Base-by-base conservation (phyloP, 2,113 vertebrate genomes). In the Silurus glanis region DNA sequence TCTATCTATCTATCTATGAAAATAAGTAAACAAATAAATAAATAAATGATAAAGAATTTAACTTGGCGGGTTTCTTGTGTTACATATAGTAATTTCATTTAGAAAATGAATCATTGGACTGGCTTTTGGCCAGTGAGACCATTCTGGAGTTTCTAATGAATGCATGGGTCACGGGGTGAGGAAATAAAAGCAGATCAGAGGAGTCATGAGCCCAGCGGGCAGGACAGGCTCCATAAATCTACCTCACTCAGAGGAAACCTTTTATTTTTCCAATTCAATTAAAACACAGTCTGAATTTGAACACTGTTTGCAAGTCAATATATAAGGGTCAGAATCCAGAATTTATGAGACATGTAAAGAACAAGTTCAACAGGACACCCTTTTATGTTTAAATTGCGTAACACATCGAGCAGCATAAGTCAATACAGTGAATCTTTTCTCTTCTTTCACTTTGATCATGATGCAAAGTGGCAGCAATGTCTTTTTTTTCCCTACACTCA, bases 181-280 rank as follows among this genome's bases (percentile, higher is more conserved):
- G 74, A 92, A 93, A 93, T 94, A 94, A 95, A 94, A 94, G 92
- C 91, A 92, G 93, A 95, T 94, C 94, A 94, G 93, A 94, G 92
- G 92, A 92, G 91, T 91, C 89, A 89, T 90, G 92, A 89, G 93
- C 92, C 92, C 80, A 75, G 90, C 59, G 10, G 93, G 92, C 92
- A 93, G 91, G 91, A 93, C 93, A 91, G 88, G 90, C 84, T 88
- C 89, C 90, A 92, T 94, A 94, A 95, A 95, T 95, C 93, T 90
- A 82, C 53, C 90, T 88, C 37, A 58, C 88, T 93, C 91, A 90
- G 91, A 94, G 93, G 93, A 94, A 95, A 90, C 92, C 92, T 93
- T 93, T 93, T 93, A 86, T 89, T 92, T 87, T 69, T 59, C 89
- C 90, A 91, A 93, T 91, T 87, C 86, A 93, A 95, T 94, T 93